Conservation (phyloP, 2,888 invertebrate species). For the Argyra leucocephala region DNA sequence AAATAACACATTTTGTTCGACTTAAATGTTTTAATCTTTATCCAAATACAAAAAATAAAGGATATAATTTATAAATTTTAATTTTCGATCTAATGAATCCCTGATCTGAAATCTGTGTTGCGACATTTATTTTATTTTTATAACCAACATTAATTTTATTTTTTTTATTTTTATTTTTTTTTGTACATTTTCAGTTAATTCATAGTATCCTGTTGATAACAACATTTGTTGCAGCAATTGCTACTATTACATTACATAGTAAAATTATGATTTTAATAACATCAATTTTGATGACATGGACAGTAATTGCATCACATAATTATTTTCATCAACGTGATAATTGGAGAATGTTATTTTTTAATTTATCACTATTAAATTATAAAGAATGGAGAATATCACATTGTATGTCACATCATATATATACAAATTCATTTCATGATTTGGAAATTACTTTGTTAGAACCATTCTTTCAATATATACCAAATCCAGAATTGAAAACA, state of each 20-base stretch:
- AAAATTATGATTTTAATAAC: conserved; percentile 38
- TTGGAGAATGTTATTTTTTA: conserved; percentile 68
- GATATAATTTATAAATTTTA: too few species aligned
- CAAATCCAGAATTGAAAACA: conserved; percentile 46
- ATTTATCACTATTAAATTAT: conserved; percentile 51
- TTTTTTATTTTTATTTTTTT: conserved; percentile 26
- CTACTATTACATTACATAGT: conserved; percentile 32
- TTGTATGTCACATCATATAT: conserved; percentile 65
- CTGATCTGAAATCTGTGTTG: too few species aligned
- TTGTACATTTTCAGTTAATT: conserved; percentile 28
- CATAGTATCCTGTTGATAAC: conserved; percentile 36
- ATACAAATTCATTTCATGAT: conserved; percentile 66
- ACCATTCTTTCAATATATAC: conserved; percentile 57
- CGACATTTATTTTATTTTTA: too few species aligned
- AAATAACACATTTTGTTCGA: too few species aligned
- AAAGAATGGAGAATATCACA: conserved; percentile 66
- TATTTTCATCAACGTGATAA: conserved; percentile 65
- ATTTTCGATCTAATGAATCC: too few species aligned
- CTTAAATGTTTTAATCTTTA: too few species aligned
- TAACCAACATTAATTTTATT: conserved; percentile 20
- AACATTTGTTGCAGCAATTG: conserved; percentile 31
- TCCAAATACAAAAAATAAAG: too few species aligned
- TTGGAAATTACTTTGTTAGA: conserved; percentile 59
- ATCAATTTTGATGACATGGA: conserved; percentile 51
- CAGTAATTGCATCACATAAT: conserved; percentile 58